Evolutionary conservation across 2,797 vertebrate species (phyloP).

Genomic region (Propithecus deckenii): DNA sequence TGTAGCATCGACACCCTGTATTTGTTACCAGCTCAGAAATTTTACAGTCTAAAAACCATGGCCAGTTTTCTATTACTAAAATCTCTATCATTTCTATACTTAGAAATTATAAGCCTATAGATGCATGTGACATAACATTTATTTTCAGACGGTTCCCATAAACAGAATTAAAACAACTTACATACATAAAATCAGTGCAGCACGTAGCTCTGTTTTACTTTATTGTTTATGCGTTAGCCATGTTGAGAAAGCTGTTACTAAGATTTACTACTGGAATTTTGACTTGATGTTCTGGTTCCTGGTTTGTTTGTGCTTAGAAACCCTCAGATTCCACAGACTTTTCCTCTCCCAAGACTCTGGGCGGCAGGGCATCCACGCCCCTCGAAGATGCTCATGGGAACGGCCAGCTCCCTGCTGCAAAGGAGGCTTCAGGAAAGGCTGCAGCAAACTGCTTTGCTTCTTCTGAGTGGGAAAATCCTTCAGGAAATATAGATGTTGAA

Average conservation of each 20-base stretch:
- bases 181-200: not conserved
- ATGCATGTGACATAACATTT: fast-evolving
- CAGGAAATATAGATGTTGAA: constrained; percentile 63
- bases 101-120: not conserved
- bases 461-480: constrained; percentile 66
- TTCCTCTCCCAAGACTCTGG: constrained; percentile 31
- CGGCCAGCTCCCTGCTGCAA: not conserved
- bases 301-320: constrained; percentile 78
- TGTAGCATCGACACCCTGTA: not conserved
- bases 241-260: not conserved
- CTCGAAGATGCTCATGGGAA: constrained; percentile 31
- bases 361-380: constrained; percentile 1
- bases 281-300: constrained; percentile 44
- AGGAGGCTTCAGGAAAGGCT: constrained; percentile 53
- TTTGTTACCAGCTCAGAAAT: not conserved
- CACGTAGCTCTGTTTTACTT: not conserved
- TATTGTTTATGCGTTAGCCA: not conserved
- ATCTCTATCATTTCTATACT: not conserved
- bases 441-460: constrained; percentile 39
- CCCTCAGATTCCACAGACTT: constrained; percentile 57
- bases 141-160: not conserved
- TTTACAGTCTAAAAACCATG: not conserved
- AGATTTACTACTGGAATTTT: not conserved
- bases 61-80: not conserved
- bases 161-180: not conserved